A percentile compares a stretch with the other conserved stretches of the same genome.
Evolutionary conservation across 2,888 invertebrate species (phyloP).

Genomic region (Diplolepis rosae): DNA sequence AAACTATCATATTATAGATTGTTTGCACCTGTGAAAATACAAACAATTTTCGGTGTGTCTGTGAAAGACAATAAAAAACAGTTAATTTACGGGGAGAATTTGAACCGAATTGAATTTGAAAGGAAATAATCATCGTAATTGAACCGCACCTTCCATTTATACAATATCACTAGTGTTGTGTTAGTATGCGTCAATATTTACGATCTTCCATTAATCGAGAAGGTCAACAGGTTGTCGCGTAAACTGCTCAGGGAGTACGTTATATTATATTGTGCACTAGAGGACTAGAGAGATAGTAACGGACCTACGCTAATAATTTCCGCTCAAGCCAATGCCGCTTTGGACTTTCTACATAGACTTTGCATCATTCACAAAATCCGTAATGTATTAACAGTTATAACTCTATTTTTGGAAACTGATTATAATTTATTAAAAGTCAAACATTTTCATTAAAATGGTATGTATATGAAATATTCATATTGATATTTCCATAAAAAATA

Average conservation of each 20-base stretch:
- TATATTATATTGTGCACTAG: not conserved
- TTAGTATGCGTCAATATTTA: not conserved
- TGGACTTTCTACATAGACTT: not conserved
- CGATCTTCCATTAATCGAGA: not conserved
- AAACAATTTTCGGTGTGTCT: too few relatives aligned
- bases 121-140: not conserved
- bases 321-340: not conserved
- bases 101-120: not conserved
- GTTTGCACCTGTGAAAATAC: too few relatives aligned
- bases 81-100: not conserved
- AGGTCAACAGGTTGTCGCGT: not conserved
- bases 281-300: not conserved
- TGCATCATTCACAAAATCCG: too few relatives aligned
- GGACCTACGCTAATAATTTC: not conserved
- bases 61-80: too few relatives aligned
- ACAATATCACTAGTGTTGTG: not conserved
- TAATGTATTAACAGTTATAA: too few relatives aligned
- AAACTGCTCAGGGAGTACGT: not conserved
- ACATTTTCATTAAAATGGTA: too few relatives aligned
- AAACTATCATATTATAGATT: too few relatives aligned
- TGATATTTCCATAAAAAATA: too few relatives aligned
- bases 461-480: too few relatives aligned
- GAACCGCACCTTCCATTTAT: not conserved
- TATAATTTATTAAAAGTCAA: not conserved
- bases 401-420: not conserved